phyloP scores from a whole-genome alignment of 2,888 invertebrate genomes.

The Sphinx pinastri region DNA sequence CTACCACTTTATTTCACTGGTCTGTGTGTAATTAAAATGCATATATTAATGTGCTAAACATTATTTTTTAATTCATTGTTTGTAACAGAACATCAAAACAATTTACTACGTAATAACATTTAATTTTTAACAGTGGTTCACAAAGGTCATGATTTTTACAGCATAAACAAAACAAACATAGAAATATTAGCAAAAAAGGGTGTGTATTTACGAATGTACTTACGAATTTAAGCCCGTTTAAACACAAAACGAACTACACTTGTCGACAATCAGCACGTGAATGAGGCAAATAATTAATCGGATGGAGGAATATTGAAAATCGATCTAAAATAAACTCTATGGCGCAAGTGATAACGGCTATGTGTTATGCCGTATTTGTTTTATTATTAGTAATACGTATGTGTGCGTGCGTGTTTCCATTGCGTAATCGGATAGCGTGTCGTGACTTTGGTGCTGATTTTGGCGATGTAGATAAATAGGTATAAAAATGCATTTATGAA shows the following conservation, averaged over 20 bases:
- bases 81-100: too few relatives aligned
- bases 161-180: neutral
- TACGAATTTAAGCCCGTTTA: slow-evolving; percentile 2
- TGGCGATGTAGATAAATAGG: too few relatives aligned
- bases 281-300: slow-evolving; percentile 21
- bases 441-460: neutral
- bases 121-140: neutral
- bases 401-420: slow-evolving; percentile 11
- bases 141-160: neutral
- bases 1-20: too few relatives aligned
- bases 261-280: slow-evolving; percentile 13
- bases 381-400: slow-evolving; percentile 19
- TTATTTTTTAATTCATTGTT: too few relatives aligned
- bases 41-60: too few relatives aligned
- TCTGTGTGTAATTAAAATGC: too few relatives aligned
- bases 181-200: neutral
- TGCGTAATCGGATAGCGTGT: neutral
- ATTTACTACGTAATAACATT: too few relatives aligned
- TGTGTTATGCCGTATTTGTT: slow-evolving; percentile 1
- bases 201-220: neutral
- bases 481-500: too few relatives aligned
- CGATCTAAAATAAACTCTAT: slow-evolving; percentile 23
- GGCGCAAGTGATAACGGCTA: slow-evolving; percentile 10
- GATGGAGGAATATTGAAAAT: slow-evolving; percentile 3
- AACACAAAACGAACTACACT: slow-evolving; percentile 23